A percentile compares a stretch with the other conserved stretches of the same genome.
Conservation (phyloP, 1,140 invertebrate species). For the Aricia agestis region DNA sequence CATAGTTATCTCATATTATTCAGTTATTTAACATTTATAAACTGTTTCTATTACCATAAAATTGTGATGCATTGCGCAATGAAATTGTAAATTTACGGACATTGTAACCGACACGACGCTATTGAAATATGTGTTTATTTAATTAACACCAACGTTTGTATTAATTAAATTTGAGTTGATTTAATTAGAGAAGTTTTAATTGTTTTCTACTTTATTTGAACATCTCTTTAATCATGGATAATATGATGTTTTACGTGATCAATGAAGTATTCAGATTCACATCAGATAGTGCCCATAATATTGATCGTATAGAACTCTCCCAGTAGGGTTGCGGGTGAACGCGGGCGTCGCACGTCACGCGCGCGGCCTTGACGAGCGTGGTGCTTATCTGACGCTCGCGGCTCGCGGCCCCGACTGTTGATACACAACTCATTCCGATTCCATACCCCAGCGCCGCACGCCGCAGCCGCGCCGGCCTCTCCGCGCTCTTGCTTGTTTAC, state of each 20-base stretch:
- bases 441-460: conserved; percentile 30
- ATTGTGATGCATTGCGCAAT: neutral
- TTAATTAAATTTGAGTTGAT: neutral
- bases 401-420: conserved; percentile 21
- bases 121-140: neutral
- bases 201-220: too few species aligned
- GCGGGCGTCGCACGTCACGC: conserved; percentile 51
- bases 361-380: conserved; percentile 52
- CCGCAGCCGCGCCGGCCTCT: conserved; percentile 34
- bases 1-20: neutral
- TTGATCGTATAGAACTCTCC: conserved; percentile 30
- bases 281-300: neutral
- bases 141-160: too few species aligned
- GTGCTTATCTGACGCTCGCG: conserved; percentile 57
- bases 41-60: neutral
- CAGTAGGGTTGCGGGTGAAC: conserved; percentile 45
- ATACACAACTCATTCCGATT: conserved; percentile 53
- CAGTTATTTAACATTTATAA: neutral
- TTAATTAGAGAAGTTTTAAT: too few species aligned
- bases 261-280: neutral
- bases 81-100: neutral
- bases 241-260: too few species aligned
- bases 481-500: conserved; percentile 52
- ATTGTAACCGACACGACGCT: neutral
- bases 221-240: too few species aligned